Conservation (phyloP, 2,113 vertebrate genomes). For the Xiphophorus hellerii region DNA sequence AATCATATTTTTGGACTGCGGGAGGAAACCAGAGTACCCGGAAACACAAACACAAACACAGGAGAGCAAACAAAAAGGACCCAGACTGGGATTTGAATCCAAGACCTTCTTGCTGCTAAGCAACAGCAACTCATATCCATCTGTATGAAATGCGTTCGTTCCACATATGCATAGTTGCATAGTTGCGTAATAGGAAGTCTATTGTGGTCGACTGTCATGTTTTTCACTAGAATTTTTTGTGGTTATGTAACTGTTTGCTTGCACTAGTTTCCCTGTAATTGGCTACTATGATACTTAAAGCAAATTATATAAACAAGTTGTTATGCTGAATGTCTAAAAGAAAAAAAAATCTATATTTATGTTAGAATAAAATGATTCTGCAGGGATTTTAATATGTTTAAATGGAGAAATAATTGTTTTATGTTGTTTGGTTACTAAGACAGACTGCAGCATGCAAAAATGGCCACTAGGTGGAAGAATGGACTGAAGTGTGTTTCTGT, state of each 20-base stretch:
- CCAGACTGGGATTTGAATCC: too few species aligned
- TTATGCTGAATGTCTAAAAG: background rate
- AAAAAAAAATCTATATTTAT: background rate
- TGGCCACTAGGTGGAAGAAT: conserved; percentile 64
- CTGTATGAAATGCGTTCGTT: conserved; percentile 4
- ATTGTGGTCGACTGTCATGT: conserved; percentile 35
- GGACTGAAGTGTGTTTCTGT: conserved; percentile 10
- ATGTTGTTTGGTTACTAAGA: background rate
- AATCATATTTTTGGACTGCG: too few species aligned
- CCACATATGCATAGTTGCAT: background rate
- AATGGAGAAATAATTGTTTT: background rate
- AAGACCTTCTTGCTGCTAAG: too few species aligned
- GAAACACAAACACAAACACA: too few species aligned
- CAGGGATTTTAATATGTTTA: background rate
- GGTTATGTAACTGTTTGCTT: conserved; percentile 28
- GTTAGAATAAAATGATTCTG: background rate
- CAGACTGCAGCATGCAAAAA: conserved; percentile 27
- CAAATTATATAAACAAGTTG: background rate
- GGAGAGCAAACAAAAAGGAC: too few species aligned
- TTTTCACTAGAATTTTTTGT: conserved; percentile 36
- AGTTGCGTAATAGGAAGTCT: conserved; percentile 55
- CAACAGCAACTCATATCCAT: background rate
- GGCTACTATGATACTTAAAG: background rate
- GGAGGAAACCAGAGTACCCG: too few species aligned
- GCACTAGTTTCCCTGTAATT: conserved; percentile 9